Base-by-base conservation (phyloP, 2,888 invertebrate species). In the Craniophora ligustri region DNA sequence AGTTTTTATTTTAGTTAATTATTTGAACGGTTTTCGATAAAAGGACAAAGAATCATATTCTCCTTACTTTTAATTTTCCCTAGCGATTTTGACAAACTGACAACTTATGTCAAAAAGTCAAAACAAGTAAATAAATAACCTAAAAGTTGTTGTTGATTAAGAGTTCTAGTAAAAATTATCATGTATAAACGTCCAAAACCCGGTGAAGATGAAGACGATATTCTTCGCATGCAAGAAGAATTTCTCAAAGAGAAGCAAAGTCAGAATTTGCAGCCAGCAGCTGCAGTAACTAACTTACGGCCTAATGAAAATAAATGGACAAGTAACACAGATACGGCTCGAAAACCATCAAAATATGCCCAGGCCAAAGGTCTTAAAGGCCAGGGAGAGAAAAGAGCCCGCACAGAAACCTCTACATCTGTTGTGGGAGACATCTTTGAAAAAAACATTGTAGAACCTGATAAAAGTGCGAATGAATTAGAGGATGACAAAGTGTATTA, bases 211-310 rank as follows among this genome's bases (percentile, higher is more conserved):
- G 97, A 97, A 72, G 95, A 96, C 11, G 97, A 97, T 77, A 93
- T 97, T 28, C 88, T 97, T 14, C 94, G 94, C 51, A 95, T 96
- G 94, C 97, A 97, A 81, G 94, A 95, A 71, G 95, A 96, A 64
- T 97, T 96, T 79, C 81, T 95, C 14, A 89, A 83, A 31, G 92
- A 95, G 65, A 94, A 94, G 58, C 93, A 94, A 56, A 94, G 94
- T 67, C 91, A 93, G 18, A 88, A 88, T 39, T 84, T 95, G 45
- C 90, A 94, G 55, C 95, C 96, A 2, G 94, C 96, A 0, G 96
- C 96, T 0, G 94, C 94, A 76, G 92, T 95, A 10, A 87, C 94
- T 56, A 90, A 94, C 85, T 66, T 92, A 65, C 84, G 86, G 1
- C 78, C 73, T n/a, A 81, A 83, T 4, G 67, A 60, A 57, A 72